These are phyloP conservation scores for Thereva nobilitata DNA, from an alignment of 2,888 invertebrate species.

Conservation along the genomic window DNA sequence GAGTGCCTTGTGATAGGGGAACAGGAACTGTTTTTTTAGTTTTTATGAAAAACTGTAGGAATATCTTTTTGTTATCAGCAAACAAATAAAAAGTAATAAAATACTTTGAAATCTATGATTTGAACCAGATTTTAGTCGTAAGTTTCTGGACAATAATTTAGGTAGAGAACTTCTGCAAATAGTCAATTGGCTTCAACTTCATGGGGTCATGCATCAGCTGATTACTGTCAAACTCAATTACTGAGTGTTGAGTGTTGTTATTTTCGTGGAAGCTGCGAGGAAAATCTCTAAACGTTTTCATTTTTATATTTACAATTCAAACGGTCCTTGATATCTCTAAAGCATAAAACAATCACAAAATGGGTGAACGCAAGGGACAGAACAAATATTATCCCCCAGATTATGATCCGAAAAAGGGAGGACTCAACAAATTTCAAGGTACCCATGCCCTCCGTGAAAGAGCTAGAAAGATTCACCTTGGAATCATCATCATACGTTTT, in stretches of 20 bases:
- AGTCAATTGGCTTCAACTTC: conserved; percentile 1
- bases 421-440: conserved; percentile 90
- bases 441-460: conserved; percentile 96
- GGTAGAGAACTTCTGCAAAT: neutral
- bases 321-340: neutral
- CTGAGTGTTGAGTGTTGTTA: too few relatives aligned
- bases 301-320: neutral
- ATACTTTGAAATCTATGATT: too few relatives aligned
- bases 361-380: conserved; percentile 98
- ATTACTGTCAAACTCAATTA: neutral
- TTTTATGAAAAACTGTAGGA: too few relatives aligned
- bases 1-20: too few relatives aligned
- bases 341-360: conserved; percentile 56
- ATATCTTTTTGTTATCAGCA: too few relatives aligned
- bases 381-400: conserved; percentile 99
- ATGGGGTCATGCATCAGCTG: neutral
- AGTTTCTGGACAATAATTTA: neutral
- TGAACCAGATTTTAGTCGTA: neutral
- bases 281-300: too few relatives aligned
- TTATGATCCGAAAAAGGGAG: conserved; percentile 93
- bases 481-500: conserved; percentile 82
- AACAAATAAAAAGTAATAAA: too few relatives aligned
- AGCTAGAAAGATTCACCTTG: conserved; percentile 92
- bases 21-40: too few relatives aligned
- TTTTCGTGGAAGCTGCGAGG: too few relatives aligned